Conservation (phyloP, 2,888 invertebrate genomes). For the Calameuta idolon region DNA sequence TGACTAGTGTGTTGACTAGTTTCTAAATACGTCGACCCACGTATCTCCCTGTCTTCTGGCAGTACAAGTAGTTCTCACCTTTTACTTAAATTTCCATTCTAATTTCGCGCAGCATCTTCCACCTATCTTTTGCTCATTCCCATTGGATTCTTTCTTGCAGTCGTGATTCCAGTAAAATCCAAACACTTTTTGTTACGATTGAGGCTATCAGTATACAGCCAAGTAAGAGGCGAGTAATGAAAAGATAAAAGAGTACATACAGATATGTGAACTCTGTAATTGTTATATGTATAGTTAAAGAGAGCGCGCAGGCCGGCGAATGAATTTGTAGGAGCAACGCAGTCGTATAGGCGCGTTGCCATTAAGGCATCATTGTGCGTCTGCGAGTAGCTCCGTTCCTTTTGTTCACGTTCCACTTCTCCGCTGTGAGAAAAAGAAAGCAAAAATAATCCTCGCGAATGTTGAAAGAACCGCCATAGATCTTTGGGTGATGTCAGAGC, state of each 20-base stretch:
- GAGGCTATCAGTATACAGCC: not conserved
- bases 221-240: not conserved
- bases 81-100: not conserved
- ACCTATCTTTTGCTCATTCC: not conserved
- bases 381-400: constrained; percentile 22
- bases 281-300: not conserved
- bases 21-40: constrained; percentile 17
- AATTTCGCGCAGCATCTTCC: not conserved
- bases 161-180: not conserved
- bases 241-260: not conserved
- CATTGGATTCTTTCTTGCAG: not conserved
- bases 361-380: constrained; percentile 61
- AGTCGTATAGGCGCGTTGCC: constrained; percentile 28
- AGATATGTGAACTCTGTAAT: not conserved
- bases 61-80: constrained; percentile 12
- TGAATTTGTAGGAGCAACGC: constrained; percentile 16
- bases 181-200: not conserved
- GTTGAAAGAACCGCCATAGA: not conserved
- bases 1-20: constrained; percentile 15
- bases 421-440: not conserved
- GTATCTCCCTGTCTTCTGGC: constrained; percentile 16
- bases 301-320: not conserved
- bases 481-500: not conserved
- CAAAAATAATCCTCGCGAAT: not conserved
- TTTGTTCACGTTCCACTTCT: not conserved